Base-by-base conservation (phyloP, 2,113 vertebrate species). In the Lycaon pictus region DNA sequence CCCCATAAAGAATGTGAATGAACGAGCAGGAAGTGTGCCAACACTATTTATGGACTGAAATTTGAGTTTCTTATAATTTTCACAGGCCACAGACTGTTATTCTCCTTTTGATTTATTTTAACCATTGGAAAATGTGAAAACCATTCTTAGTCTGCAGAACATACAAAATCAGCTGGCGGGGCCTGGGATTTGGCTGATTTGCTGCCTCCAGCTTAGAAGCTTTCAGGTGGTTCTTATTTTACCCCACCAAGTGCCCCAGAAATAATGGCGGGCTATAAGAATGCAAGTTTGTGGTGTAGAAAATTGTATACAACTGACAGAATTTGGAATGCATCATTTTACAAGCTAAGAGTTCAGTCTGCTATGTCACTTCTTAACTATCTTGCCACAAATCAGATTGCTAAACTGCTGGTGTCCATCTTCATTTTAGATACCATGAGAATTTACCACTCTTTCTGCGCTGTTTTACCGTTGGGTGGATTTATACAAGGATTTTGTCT, bases 381-480 rank as follows among this genome's bases (percentile, higher is more conserved):
- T 76, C 56, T 72, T 74, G 32, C 3, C 48, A 22, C 48, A 23
- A 53, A 53, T 6, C 25, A 4, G 23, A 7, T 77, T 1, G 0
- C 51, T 83, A 3, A 51, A 37, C 32, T 11, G 1, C 17, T 62
- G 63, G 11, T 27, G 0, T 90, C 0, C 62, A 0, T 89, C 79
- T 91, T 2, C 12, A 29, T 95, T 97, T n/a, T 65, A 99, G 99
- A 87, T 98, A 97, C 97, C 99, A 99, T 51, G 98, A 98, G 85
- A 83, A 94, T 74, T 98, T 99, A 56, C 99, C 99, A 0, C 98
- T 99, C 71, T 99, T 99, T 74, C 98, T 99, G 97, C 99, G 99
- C 4, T 99, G 98, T 96, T 99, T 99, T 98, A 99, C 99, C 0
- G 98, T 99, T 19, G 99, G 99, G 32, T 99, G 99, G 99, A 98